These are phyloP conservation scores for Hypanus sabinus DNA, from an alignment of 2,113 vertebrate species.

Conservation along the genomic window DNA sequence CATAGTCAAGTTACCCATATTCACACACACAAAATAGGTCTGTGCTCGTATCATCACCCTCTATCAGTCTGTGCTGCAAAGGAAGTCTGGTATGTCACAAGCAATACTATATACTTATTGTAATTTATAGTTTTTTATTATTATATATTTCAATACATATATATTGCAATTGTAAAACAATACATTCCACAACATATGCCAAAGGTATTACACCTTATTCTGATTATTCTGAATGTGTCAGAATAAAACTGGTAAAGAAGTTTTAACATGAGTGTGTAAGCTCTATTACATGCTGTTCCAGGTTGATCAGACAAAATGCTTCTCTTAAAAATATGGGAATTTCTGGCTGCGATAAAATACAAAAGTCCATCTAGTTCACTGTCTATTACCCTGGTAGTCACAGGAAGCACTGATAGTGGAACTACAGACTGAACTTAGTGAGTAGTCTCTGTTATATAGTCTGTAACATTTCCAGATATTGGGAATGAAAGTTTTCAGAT, in stretches of 20 bases:
- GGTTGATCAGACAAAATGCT: neutral
- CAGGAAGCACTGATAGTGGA: neutral
- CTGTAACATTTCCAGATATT: neutral
- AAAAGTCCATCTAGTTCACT: neutral
- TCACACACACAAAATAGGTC: no score
- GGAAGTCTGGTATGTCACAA: no score
- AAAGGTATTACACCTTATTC: no score
- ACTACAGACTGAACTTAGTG: neutral
- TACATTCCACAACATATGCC: no score
- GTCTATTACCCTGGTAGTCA: neutral
- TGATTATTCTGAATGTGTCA: neutral
- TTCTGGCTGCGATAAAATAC: neutral
- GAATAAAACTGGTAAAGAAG: neutral
- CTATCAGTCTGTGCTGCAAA: no score
- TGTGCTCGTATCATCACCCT: no score
- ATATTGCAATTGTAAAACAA: no score
- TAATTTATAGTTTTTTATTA: no score
- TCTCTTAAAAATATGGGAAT: neutral
- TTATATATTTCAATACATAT: no score
- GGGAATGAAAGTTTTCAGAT: neutral
- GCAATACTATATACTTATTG: no score
- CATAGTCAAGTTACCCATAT: no score
- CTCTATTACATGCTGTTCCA: neutral
- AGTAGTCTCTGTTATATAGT: neutral
- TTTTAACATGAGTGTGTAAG: neutral